Evolutionary conservation across 2,888 invertebrate genomes (phyloP).

Genomic region (Rhamphomyia laevipes): DNA sequence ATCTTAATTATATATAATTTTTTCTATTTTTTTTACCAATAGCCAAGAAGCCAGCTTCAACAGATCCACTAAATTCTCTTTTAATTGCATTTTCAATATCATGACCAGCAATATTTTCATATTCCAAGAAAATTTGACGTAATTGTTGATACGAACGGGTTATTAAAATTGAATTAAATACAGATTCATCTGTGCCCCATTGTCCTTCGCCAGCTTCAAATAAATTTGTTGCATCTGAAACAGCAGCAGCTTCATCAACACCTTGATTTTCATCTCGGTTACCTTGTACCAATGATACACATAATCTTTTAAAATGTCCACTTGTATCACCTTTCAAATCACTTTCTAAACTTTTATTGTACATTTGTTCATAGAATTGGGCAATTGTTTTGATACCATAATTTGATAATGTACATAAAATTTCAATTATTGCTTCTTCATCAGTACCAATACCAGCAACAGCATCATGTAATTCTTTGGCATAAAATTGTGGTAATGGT

Average conservation of each 20-base stretch:
- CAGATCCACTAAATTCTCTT: slow-evolving; percentile 77
- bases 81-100: slow-evolving; percentile 77
- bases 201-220: slow-evolving; percentile 68
- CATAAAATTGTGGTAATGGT: slow-evolving; percentile 80
- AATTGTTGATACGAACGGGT: slow-evolving; percentile 83
- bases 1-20: background rate
- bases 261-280: slow-evolving; percentile 82
- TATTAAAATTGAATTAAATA: slow-evolving; percentile 75
- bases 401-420: slow-evolving; percentile 83
- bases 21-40: slow-evolving; percentile 52
- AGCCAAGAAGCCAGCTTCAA: slow-evolving; percentile 76
- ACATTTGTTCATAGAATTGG: slow-evolving; percentile 75
- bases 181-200: slow-evolving; percentile 86
- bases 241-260: slow-evolving; percentile 67
- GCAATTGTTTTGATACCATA: slow-evolving; percentile 77
- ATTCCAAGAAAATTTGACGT: slow-evolving; percentile 74
- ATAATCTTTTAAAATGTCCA: slow-evolving; percentile 86
- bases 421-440: slow-evolving; percentile 84
- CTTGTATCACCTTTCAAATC: slow-evolving; percentile 88
- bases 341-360: slow-evolving; percentile 66
- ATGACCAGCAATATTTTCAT: slow-evolving; percentile 66
- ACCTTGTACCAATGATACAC: slow-evolving; percentile 77
- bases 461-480: slow-evolving; percentile 79
- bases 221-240: slow-evolving; percentile 69
- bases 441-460: slow-evolving; percentile 79